Percentiles rank a stretch among this genome's conserved stretches.
Evolutionary conservation across 2,797 vertebrate species (phyloP).

Genomic region (Tenualosa ilisha): DNA sequence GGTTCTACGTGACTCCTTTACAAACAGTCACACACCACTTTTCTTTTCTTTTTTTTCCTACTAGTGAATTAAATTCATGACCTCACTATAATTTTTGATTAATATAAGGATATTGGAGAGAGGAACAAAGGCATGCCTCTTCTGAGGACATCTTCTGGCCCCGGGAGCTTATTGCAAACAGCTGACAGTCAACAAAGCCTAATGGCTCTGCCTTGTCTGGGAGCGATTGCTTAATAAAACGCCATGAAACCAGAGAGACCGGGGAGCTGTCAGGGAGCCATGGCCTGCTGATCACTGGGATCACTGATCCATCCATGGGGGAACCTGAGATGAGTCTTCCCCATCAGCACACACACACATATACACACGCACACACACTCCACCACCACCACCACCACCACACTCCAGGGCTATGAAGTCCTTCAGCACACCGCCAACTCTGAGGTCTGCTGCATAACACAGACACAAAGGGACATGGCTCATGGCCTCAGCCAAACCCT

Average conservation of each 20-base stretch:
- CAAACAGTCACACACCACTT: neutral
- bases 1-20: neutral
- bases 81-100: conserved; percentile 53
- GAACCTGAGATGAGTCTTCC: neutral
- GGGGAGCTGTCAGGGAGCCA: neutral
- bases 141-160: conserved; percentile 62
- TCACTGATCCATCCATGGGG: neutral
- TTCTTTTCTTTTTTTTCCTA: conserved; percentile 28
- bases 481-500: neutral
- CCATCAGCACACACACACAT: neutral
- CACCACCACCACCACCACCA: neutral
- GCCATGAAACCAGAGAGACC: conserved; percentile 62
- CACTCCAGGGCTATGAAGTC: neutral
- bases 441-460: neutral
- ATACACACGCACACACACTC: neutral
- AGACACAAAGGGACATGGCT: neutral
- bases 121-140: conserved; percentile 67
- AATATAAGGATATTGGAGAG: conserved; percentile 52
- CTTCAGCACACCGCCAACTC: neutral
- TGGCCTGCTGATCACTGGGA: conserved; percentile 18
- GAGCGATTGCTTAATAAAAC: conserved; percentile 65
- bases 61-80: conserved; percentile 56
- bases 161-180: conserved; percentile 67
- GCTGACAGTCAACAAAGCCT: conserved; percentile 66
- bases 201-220: conserved; percentile 63